phyloP scores from a whole-genome alignment of 2,888 invertebrate species.

The Tetanocera ferruginea region DNA sequence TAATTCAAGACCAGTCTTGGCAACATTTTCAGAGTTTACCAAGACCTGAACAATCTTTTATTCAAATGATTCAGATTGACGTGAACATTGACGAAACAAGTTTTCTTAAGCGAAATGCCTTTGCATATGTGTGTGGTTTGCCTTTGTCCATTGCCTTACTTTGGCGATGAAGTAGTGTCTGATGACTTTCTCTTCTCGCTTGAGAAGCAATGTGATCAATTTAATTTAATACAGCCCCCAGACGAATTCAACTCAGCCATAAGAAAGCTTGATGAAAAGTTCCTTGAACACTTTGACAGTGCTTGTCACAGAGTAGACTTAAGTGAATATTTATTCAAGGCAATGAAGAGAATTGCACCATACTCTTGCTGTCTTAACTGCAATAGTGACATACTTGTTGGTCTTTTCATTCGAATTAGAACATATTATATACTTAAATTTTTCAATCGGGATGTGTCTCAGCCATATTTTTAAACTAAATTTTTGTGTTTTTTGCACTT shows the following conservation, averaged over 20 bases:
- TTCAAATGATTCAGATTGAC: background rate
- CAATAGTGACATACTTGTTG: background rate
- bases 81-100: too few species aligned
- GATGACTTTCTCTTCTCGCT: background rate
- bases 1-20: background rate
- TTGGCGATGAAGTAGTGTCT: background rate
- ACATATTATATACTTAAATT: background rate
- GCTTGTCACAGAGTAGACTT: slow-evolving; percentile 3
- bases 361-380: background rate
- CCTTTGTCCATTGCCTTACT: background rate
- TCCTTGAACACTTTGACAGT: background rate
- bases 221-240: background rate
- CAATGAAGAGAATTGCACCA: too few species aligned
- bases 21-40: slow-evolving; percentile 1
- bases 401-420: background rate
- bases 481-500: background rate
- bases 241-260: background rate
- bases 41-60: background rate
- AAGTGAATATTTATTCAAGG: background rate
- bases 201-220: background rate
- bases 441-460: background rate
- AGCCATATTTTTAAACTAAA: background rate
- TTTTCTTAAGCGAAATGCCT: background rate
- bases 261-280: background rate
- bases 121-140: background rate